phyloP scores from a whole-genome alignment of 2,797 vertebrate species.

The Anas bahamensis region DNA sequence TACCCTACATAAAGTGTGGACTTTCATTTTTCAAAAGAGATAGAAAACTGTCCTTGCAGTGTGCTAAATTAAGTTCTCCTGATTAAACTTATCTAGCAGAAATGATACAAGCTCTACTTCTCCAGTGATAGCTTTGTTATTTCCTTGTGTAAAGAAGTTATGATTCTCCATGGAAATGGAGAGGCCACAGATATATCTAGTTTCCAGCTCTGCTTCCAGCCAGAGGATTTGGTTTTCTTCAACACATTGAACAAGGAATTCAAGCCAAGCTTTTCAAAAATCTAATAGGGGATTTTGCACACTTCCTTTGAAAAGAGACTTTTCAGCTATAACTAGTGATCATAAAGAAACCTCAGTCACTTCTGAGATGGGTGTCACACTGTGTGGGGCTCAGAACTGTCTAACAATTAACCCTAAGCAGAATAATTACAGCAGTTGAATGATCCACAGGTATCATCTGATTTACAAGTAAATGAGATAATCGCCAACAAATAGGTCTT shows the following conservation, averaged over 20 bases:
- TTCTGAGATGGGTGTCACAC: not conserved
- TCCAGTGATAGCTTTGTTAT: not conserved
- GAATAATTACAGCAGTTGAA: not conserved
- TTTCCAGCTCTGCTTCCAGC: not conserved
- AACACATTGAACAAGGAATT: too few species aligned
- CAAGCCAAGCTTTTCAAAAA: not conserved
- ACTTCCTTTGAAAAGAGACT: accelerated
- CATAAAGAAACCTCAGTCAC: not conserved
- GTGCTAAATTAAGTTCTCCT: not conserved
- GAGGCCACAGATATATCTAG: not conserved
- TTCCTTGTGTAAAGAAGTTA: not conserved
- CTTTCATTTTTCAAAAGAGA: not conserved
- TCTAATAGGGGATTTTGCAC: not conserved
- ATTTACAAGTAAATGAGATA: not conserved
- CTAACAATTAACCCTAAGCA: not conserved
- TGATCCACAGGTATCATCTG: not conserved
- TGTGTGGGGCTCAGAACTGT: not conserved
- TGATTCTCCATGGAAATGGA: not conserved
- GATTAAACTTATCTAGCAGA: not conserved
- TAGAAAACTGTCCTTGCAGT: not conserved
- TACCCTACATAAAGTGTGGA: not conserved
- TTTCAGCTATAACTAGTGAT: not conserved
- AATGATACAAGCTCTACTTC: not conserved
- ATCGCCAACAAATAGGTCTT: not conserved
- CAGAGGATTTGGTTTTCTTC: not conserved